Evolutionary conservation across 1,140 invertebrate species (phyloP), one percentile per base, ranked within the genome.

Genomic region (Drosophila ironensis): DNA sequence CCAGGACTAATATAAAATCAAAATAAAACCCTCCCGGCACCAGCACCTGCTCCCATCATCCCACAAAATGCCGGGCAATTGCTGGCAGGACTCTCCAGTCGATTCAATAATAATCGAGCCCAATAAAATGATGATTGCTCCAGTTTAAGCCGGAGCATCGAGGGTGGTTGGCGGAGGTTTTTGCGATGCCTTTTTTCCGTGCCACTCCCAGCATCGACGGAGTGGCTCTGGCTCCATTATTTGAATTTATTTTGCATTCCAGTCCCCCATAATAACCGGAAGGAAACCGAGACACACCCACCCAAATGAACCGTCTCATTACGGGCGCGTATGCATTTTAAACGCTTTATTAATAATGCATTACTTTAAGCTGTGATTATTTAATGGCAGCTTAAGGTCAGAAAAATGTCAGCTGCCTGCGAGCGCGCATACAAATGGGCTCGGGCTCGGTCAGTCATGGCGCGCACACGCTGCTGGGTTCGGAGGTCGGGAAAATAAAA

Each of bases 61-160:
- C 61, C 41, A 14, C 48, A 56, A 54, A 68, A 27, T 60, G 51
- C 50, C n/a, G 27, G 44, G 27, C 54, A 52, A 44, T 71, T 72
- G 68, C 35, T 53, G 4, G 40, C 27, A 37, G 38, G 45, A 48
- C 35, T 27, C 0, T 25, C 51, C 8, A 40, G 25, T 33, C 52
- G 12, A 72, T 84, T 84, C 63, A 84, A 84, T 73, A 82, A 82
- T 78, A 82, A 82, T 82, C 77, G 76, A 73, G 76, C 61, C 52
- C 69, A 73, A 86, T 84, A 78, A 84, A 84, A 78, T 45, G 78
- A 86, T 78, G 73, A 86, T 86, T 78, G 69, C 69, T 37, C 44
- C 35, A 46, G 41, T 71, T 78, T 60, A 77, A 69, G 63, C 47
- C 40, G 8, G 12, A 28, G 47, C 27, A 24, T 24, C 25, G 38